Percentiles rank a stretch among this genome's conserved stretches.
These are phyloP conservation scores for Temnothorax unifasciatus DNA, from an alignment of 2,888 invertebrate species.

Conservation along the genomic window DNA sequence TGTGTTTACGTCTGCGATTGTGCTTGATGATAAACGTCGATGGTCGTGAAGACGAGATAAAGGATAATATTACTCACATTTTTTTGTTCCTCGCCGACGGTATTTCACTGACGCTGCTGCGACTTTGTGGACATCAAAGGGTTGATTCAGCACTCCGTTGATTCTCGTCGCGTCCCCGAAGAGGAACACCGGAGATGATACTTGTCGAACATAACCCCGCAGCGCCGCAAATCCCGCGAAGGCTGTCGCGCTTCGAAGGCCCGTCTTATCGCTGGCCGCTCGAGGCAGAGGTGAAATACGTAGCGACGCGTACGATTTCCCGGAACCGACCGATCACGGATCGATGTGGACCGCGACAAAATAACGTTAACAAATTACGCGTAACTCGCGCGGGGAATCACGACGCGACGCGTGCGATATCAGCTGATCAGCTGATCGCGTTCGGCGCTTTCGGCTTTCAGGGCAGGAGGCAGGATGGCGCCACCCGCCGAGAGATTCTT, in stretches of 20 bases:
- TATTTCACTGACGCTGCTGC: not conserved
- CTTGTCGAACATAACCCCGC: not conserved
- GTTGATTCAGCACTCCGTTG: not conserved
- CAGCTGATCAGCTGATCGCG: no score
- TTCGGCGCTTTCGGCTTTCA: no score
- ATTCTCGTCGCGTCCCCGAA: not conserved
- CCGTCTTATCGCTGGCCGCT: not conserved
- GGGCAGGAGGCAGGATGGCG: no score
- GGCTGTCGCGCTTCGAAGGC: not conserved
- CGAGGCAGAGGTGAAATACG: not conserved
- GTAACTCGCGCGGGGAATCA: no score
- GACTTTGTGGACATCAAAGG: not conserved
- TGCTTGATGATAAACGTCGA: not conserved
- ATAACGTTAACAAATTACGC: not conserved
- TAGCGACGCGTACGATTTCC: not conserved
- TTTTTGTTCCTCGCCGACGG: not conserved
- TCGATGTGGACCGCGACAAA: not conserved
- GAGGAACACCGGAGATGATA: not conserved
- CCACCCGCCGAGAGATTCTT: no score
- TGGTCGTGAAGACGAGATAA: not conserved
- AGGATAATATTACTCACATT: constrained; percentile 25
- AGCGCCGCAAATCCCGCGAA: not conserved
- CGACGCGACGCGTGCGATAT: no score
- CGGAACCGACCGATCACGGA: not conserved
- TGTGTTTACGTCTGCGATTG: not conserved